Evolutionary conservation across 2,113 vertebrate genomes (phyloP).

Genomic region (Mustela nigripes): DNA sequence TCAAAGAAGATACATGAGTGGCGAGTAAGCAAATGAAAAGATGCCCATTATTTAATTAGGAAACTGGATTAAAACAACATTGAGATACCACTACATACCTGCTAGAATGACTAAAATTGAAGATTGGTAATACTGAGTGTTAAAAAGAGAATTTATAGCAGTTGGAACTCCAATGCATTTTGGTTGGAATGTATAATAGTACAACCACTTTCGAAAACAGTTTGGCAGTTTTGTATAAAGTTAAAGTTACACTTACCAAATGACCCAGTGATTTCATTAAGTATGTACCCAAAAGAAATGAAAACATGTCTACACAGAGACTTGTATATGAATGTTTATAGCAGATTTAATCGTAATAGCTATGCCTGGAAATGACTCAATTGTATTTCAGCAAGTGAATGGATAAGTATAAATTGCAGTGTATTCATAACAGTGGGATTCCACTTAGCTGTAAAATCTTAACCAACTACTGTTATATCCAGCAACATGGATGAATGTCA

Average conservation of each 20-base stretch:
- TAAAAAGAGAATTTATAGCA: not conserved
- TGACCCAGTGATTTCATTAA: conserved; percentile 17
- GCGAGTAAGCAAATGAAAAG: not conserved
- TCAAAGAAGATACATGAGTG: not conserved
- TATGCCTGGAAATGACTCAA: not conserved
- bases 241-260: not conserved
- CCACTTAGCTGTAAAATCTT: not conserved
- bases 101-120: conserved; percentile 30
- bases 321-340: not conserved
- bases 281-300: not conserved
- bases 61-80: not conserved
- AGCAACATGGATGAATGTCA: not conserved
- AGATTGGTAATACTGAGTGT: not conserved
- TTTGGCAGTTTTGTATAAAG: not conserved
- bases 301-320: not conserved
- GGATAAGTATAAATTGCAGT: not conserved
- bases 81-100: not conserved
- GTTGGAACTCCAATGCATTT: not conserved
- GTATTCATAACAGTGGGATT: not conserved
- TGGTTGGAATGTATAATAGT: not conserved
- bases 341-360: not conserved
- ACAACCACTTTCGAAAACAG: not conserved
- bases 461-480: not conserved
- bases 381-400: not conserved
- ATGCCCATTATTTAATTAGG: conserved; percentile 21